Percentiles rank a stretch among this genome's conserved stretches.
Evolutionary conservation across 2,113 vertebrate species (phyloP).

Genomic region (Oncorhynchus tshawytscha): DNA sequence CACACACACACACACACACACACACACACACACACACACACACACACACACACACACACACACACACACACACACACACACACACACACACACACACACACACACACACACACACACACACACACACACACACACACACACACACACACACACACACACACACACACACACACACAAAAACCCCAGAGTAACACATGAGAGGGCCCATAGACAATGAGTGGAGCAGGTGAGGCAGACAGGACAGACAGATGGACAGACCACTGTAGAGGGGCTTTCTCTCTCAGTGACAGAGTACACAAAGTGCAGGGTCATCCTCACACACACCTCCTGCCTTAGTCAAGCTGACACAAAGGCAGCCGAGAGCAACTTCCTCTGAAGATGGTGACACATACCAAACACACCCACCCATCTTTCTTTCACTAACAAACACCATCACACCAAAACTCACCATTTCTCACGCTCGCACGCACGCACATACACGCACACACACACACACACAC

Average conservation of each 20-base stretch:
- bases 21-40: neutral
- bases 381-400: constrained; percentile 25
- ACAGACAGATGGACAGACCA: neutral
- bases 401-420: constrained; percentile 11
- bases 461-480: neutral
- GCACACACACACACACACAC: constrained; percentile 45
- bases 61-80: neutral
- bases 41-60: constrained; percentile 30
- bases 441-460: neutral
- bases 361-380: constrained; percentile 1
- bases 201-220: constrained; percentile 20
- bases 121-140: constrained; percentile 31
- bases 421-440: constrained; percentile 21
- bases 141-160: neutral
- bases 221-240: neutral
- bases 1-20: no score
- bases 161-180: neutral
- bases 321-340: constrained; percentile 8
- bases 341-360: constrained; percentile 46
- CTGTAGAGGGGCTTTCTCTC: constrained; percentile 14
- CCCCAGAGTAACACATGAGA: neutral
- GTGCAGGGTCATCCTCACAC: constrained; percentile 17
- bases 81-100: constrained; percentile 18
- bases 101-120: constrained; percentile 17
- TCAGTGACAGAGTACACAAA: constrained; percentile 33